Percentiles rank a stretch among this genome's conserved stretches.
Conservation (phyloP, 2,888 invertebrate species). For the Agrilus mali region DNA sequence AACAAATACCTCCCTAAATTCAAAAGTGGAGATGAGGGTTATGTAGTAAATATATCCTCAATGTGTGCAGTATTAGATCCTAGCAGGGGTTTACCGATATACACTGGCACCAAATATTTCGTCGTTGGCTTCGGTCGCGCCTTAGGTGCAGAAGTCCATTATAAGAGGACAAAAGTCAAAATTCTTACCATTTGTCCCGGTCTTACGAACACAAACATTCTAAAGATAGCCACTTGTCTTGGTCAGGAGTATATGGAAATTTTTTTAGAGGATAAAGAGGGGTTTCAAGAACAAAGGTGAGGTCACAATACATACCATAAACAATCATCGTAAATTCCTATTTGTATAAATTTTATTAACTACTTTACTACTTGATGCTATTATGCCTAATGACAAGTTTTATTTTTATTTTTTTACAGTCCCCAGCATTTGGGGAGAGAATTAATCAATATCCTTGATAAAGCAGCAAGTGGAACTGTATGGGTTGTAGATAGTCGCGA, state of each 20-base stretch:
- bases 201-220: constrained; percentile 2
- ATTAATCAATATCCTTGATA: constrained; percentile 27
- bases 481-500: constrained; percentile 39
- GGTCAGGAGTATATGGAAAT: no score
- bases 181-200: constrained; percentile 14
- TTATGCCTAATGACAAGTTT: no score
- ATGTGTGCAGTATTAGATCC: constrained; percentile 12
- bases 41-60: constrained; percentile 17
- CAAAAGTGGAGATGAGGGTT: constrained; percentile 14
- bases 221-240: no score
- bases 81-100: constrained; percentile 2
- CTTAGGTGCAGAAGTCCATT: constrained; percentile 6
- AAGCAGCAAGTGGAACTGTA: constrained; percentile 38
- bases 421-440: constrained; percentile 24
- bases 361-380: no score
- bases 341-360: no score
- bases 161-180: constrained; percentile 7
- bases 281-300: no score
- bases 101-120: constrained; percentile 4
- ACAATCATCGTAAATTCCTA: no score
- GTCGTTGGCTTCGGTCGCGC: constrained; percentile 11
- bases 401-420: constrained; percentile 2
- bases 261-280: no score
- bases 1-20: constrained; percentile 17
- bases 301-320: no score